Evolutionary conservation across 1,140 invertebrate genomes (phyloP), one percentile per base, ranked within the genome.

Genomic region (Campoletis sonorensis): DNA sequence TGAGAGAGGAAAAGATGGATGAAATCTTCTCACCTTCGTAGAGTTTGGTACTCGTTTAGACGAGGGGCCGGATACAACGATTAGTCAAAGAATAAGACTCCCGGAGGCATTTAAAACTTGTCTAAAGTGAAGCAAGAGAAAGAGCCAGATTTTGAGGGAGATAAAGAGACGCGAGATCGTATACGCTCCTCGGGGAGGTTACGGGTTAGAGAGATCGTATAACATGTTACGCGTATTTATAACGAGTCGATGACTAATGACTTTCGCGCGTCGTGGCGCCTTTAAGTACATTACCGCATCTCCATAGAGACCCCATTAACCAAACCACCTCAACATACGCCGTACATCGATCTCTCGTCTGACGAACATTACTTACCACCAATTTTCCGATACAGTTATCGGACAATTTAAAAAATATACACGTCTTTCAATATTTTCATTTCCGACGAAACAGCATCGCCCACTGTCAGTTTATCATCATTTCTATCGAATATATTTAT

Each of bases 231-330:
- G 18, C 11, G 11, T 67, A 67, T 67, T 21, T 72, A 72, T 21
- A 72, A 72, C 70, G 33, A 72, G 70, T 72, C 70, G 33, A 72
- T 72, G 70, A 72, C 70, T 72, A 72, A 72, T 72, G 70, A 21
- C 37, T 40, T 23, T 64, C 30, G 21, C 70, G 70, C 70, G 37
- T 72, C 37, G 45, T 21, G 70, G 70, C 70, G 37, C 18, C 37
- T 33, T 72, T 72, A 72, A 33, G 70, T 37, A 26, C 40, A 54
- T 54, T 54, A 54, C 49, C 13, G 1, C 13, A n/a, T 15, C 49
- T 54, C 49, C 49, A 54, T 15, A 54, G 13, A 54, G 49, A 33
- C 30, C 3, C 30, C 30, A 33, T 33, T 33, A 33, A 33, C 30
- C 30, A 33, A 33, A 33, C 30, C 7, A 33, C 30, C 30, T 33